Evolutionary conservation across 2,888 invertebrate species (phyloP), one percentile per base, ranked within the genome.

Genomic region (Chydorus sphaericus): DNA sequence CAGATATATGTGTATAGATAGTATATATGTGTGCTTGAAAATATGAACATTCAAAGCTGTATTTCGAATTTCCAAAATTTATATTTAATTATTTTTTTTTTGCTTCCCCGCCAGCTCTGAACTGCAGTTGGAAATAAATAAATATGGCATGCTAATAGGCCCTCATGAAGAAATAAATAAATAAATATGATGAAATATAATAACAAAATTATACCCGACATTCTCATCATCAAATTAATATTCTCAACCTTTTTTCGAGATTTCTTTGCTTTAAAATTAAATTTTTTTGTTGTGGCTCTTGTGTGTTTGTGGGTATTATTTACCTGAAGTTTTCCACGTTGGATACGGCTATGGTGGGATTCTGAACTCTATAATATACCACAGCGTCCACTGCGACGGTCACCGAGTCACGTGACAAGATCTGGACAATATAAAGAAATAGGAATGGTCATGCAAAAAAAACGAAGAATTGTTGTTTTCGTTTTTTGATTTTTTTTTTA

Each of bases 361-460:
- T 75, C 39, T 56, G 38, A 29, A 75, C 70, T 33, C 84, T 78
- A 67, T 87, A 87, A 69, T 86, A 87, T 36, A 87, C 85, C 1
- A 86, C 85, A 0, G 92, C 92, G 66, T 93, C 92, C 3, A 93
- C 93, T 1, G 87, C 87, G 1, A 94, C 91, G 0, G 93, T 94
- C 30, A 93, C 92, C 0, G 88, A 88, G 70, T 93, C 92, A 72
- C 87, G 86, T n/a, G 91, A 89, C 55, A 93, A 74, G 26, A 86
- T 84, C 85, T 85, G 68, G 36, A 36, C 52, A 31, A 36, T 52
- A 52, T 31, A 36, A 44, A 44, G 44, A 44, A 44, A n/a, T n/a
- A n/a, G n/a, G n/a, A n/a, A n/a, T 23, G 44, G 28, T 44, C 52
- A 52, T 52, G 52, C 52, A 52, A 52, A 31, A 23, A 50, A 11